Evolutionary conservation across 2,113 vertebrate genomes (phyloP), one percentile per base, ranked within the genome.

Genomic region (Tympanuchus pallidicinctus): DNA sequence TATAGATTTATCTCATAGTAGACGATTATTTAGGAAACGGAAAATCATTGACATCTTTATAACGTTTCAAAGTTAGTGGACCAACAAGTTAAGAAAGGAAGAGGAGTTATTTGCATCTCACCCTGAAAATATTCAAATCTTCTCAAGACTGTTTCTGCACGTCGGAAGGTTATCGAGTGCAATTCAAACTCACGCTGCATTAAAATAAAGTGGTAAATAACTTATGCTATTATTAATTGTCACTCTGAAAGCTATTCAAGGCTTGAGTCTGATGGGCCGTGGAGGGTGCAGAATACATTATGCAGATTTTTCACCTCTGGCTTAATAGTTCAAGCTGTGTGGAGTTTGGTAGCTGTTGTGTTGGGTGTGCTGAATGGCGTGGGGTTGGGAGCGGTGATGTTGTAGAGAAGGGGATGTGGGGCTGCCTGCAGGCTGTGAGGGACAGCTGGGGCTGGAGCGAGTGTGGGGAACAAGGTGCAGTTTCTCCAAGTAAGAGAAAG

Each of bases 111-210:
- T 93, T 86, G 42, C 17, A 17, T 72, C 5, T 90, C 38, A 22
- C 24, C 13, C 47, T 79, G 42, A 83, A 92, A 89, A 43, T 74
- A 74, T 90, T 94, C 2, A 75, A 72, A 85, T 60, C 65, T 89
- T 93, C 27, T 83, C n/a, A 67, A 75, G 57, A 54, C 81, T 1
- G 9, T 67, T 86, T 89, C 32, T 40, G 25, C 43, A 52, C 17
- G 5, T 65, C 28, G 43, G 36, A 36, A 78, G 40, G 21, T 81
- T 95, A 74, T 43, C 82, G 88, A 83, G 36, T 86, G 45, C 34
- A 28, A 24, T 8, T 85, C 79, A 80, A 93, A 71, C 24, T 76
- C 61, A 56, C 86, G 48, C 54, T 90, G 43, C 0, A 1, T 69
- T 92, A 43, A 86, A 89, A 84, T 52, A 16, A 92, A 83, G 73